A percentile compares a stretch with the other conserved stretches of the same genome.
Evolutionary conservation across 2,888 invertebrate species (phyloP).

Genomic region (Agapetus fuscipes): DNA sequence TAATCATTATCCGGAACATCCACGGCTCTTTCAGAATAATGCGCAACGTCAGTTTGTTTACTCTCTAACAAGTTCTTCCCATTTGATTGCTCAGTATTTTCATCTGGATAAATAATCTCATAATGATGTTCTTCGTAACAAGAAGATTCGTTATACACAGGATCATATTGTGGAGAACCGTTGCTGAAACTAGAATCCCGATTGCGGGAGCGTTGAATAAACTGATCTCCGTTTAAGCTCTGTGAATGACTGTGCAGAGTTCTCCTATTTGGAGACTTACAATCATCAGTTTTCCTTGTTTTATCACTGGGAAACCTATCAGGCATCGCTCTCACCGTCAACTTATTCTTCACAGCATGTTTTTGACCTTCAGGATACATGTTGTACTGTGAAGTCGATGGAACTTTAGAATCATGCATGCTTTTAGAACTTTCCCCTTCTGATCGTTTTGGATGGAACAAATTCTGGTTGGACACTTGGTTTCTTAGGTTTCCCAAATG

Average conservation of each 20-base stretch:
- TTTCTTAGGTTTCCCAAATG: conserved; percentile 27
- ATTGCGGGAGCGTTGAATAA: conserved; percentile 2
- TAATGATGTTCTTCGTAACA: conserved; percentile 34
- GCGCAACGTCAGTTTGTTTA: background rate
- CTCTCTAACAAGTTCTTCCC: conserved; percentile 5
- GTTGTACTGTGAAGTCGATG: conserved; percentile 21
- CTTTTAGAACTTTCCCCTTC: conserved; percentile 7
- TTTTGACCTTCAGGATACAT: conserved; percentile 19
- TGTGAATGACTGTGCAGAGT: conserved; percentile 7
- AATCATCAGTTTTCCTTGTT: conserved; percentile 5
- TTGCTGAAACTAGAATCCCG: background rate
- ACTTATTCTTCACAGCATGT: conserved; percentile 25
- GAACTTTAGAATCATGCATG: conserved; percentile 5
- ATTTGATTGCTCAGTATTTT: conserved; percentile 15
- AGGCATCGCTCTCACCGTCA: conserved; percentile 60
- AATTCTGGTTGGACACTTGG: conserved; percentile 13
- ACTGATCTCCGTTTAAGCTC: conserved; percentile 2
- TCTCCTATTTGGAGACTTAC: conserved; percentile 12
- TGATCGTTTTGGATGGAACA: conserved; percentile 21
- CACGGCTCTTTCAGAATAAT: conserved; percentile 28
- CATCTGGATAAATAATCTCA: conserved; percentile 27
- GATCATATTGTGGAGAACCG: conserved; percentile 31
- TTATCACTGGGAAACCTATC: conserved; percentile 29
- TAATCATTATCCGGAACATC: conserved; percentile 28
- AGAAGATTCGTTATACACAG: conserved; percentile 32